Percentiles rank a stretch among this genome's conserved stretches.
These are phyloP conservation scores for Ahaetulla prasina DNA, from an alignment of 2,113 vertebrate genomes.

Conservation along the genomic window DNA sequence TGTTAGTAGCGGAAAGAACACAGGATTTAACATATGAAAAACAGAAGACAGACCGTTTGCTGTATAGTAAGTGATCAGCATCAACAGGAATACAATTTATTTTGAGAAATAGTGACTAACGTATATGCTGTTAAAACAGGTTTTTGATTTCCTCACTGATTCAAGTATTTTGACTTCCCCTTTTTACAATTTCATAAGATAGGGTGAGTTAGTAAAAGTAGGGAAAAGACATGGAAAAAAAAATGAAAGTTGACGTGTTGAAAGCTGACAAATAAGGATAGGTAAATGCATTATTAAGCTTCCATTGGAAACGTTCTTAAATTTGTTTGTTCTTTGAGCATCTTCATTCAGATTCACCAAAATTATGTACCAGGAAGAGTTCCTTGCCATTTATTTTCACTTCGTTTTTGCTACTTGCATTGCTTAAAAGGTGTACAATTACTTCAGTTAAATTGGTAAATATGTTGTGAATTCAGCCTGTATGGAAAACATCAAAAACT, in stretches of 20 bases:
- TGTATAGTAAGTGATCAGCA: constrained; percentile 75
- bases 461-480: neutral
- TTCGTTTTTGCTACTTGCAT: neutral
- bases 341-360: neutral
- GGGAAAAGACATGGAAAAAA: neutral
- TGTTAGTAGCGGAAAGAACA: constrained; percentile 78
- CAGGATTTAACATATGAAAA: constrained; percentile 85
- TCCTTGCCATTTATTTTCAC: neutral
- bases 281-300: neutral
- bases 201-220: neutral
- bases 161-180: neutral
- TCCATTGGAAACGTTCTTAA: neutral
- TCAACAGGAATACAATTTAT: neutral
- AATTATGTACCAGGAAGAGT: neutral
- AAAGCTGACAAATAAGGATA: neutral
- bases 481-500: neutral
- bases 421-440: neutral
- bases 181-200: neutral
- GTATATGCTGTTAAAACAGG: neutral
- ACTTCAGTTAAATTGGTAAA: neutral
- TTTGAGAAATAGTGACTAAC: neutral
- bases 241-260: neutral
- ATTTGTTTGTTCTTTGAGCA: neutral
- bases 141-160: neutral
- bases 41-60: constrained; percentile 78